A percentile compares a stretch with the other conserved stretches of the same genome.
These are phyloP conservation scores for Panulirus ornatus DNA, from an alignment of 1,140 invertebrate species.

Conservation along the genomic window DNA sequence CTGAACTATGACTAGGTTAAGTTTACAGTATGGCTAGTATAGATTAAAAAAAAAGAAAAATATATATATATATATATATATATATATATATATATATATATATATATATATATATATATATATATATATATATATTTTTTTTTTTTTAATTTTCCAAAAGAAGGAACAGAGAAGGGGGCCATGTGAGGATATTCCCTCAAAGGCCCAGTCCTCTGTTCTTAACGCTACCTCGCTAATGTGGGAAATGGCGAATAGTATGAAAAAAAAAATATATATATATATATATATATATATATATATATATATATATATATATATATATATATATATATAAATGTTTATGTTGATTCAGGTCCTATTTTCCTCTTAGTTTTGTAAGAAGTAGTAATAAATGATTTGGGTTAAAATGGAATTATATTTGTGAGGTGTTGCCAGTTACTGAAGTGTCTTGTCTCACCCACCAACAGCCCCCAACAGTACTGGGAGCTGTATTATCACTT, in stretches of 20 bases:
- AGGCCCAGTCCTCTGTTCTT: too few species aligned
- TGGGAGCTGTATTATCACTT: constrained; percentile 76
- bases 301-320: neutral
- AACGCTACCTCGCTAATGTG: too few species aligned
- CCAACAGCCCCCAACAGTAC: constrained; percentile 76
- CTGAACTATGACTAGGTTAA: neutral
- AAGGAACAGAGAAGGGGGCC: too few species aligned
- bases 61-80: neutral
- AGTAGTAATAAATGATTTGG: neutral
- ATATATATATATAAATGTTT: neutral
- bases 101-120: constrained; percentile 14
- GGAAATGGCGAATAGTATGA: too few species aligned
- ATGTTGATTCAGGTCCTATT: neutral
- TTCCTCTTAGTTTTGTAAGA: neutral
- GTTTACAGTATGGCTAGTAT: neutral
- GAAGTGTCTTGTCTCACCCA: constrained; percentile 66
- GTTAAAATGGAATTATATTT: constrained; percentile 16
- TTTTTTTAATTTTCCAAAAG: too few species aligned
- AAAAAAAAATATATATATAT: constrained; percentile 14
- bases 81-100: constrained; percentile 14
- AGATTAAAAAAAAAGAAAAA: neutral
- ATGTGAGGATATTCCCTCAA: too few species aligned
- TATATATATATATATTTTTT: constrained; percentile 4
- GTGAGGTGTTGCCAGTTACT: constrained; percentile 75
- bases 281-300: constrained; percentile 14